These are phyloP conservation scores for Phacellophora camtschatica DNA, from an alignment of 30 jellyfish, hydroid and myxozoan species.

Conservation along the genomic window DNA sequence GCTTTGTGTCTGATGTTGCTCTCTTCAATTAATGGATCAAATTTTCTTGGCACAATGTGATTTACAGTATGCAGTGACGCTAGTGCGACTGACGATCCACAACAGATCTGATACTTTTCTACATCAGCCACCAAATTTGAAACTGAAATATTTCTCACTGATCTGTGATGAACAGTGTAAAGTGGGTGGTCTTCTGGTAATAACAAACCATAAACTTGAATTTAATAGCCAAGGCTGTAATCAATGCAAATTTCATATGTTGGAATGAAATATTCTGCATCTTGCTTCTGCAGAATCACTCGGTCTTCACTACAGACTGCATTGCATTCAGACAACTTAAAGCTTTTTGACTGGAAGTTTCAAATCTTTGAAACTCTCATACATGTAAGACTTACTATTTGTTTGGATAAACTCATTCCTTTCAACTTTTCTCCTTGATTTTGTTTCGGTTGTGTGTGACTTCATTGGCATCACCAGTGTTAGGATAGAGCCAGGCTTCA, in stretches of 20 bases:
- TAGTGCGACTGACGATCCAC: background rate
- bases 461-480: background rate
- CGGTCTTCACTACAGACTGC: slow-evolving; percentile 9
- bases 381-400: background rate
- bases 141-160: slow-evolving; percentile 16
- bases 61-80: background rate
- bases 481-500: slow-evolving; percentile 12
- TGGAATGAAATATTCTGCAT: slow-evolving; percentile 1
- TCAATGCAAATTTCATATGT: slow-evolving; percentile 4
- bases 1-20: background rate
- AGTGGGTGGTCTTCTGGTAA: slow-evolving; percentile 40
- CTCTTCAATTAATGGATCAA: background rate
- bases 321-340: background rate
- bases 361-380: background rate
- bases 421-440: background rate
- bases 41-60: background rate
- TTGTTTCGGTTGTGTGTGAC: background rate
- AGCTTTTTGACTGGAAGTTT: background rate
- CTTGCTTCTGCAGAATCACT: slow-evolving; percentile 6
- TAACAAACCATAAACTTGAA: slow-evolving; percentile 41
- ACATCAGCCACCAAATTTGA: slow-evolving; percentile 15
- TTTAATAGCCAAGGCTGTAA: slow-evolving; percentile 22
- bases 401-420: background rate
- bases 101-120: background rate
- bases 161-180: slow-evolving; percentile 3